Conservation (phyloP, 2,797 vertebrate species). For the Enteromius radiatus region DNA sequence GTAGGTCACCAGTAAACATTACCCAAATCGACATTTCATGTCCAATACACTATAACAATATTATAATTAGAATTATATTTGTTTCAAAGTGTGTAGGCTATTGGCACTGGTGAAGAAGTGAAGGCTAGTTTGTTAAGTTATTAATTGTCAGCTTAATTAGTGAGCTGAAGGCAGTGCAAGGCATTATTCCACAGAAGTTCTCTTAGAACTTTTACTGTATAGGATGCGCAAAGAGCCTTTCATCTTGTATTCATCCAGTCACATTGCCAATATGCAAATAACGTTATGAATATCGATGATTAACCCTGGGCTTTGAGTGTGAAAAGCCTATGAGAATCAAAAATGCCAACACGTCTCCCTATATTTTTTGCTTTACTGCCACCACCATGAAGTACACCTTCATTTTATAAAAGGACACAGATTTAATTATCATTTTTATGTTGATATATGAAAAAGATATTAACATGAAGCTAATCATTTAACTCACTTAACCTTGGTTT, state of each 20-base stretch:
- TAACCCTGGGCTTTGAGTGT: background rate
- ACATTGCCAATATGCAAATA: background rate
- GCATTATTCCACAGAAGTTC: conserved; percentile 8
- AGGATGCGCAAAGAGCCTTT: background rate
- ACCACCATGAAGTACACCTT: conserved; percentile 1
- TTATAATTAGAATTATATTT: background rate
- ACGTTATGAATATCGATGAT: background rate
- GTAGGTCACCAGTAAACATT: background rate
- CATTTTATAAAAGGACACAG: background rate
- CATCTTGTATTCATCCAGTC: background rate
- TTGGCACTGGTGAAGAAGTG: conserved; percentile 9
- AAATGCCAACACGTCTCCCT: background rate
- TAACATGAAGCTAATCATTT: conserved; percentile 42
- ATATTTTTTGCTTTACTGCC: background rate
- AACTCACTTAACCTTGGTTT: conserved; percentile 29
- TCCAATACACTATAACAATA: conserved; percentile 1
- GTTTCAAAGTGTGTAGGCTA: background rate
- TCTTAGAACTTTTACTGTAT: background rate
- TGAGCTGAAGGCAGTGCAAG: conserved; percentile 2
- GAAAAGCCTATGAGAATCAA: background rate
- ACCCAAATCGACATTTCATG: background rate
- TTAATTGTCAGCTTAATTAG: background rate
- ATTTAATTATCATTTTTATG: conserved; percentile 49
- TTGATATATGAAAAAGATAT: conserved; percentile 48
- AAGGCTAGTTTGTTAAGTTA: conserved; percentile 9